Percentiles rank a stretch among this genome's conserved stretches.
phyloP scores from a whole-genome alignment of 2,113 vertebrate species.

The Mesoclemmys tuberculata region DNA sequence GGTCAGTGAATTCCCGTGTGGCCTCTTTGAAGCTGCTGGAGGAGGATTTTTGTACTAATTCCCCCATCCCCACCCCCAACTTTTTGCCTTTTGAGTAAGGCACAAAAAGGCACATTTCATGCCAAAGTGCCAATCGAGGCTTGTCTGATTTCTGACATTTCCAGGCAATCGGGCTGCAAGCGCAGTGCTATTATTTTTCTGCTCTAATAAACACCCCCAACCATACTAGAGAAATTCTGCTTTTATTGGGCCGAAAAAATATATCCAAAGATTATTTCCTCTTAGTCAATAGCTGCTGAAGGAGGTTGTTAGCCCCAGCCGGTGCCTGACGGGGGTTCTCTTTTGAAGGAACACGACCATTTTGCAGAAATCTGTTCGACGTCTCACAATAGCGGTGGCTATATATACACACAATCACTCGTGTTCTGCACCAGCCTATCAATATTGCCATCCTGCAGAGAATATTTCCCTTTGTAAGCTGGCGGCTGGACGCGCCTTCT shows the following conservation, averaged over 20 bases:
- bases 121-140: not conserved
- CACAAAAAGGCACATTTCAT: not conserved
- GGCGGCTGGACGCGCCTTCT: not conserved
- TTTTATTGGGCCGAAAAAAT: constrained; percentile 27
- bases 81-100: not conserved
- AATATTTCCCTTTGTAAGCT: not conserved
- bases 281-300: constrained; percentile 7
- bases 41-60: not conserved
- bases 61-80: not conserved
- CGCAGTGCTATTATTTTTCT: constrained; percentile 22
- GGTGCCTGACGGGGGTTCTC: not conserved
- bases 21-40: not conserved
- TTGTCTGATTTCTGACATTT: not conserved
- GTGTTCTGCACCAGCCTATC: not conserved
- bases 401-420: fast-evolving
- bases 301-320: not conserved
- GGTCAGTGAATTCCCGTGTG: not conserved
- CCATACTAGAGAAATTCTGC: constrained; percentile 36
- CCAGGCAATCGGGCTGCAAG: constrained; percentile 39
- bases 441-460: not conserved
- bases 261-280: constrained; percentile 57
- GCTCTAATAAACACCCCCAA: constrained; percentile 61
- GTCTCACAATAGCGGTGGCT: fast-evolving
- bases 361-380: not conserved
- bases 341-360: not conserved